These are phyloP conservation scores for Drosophila pruinosa DNA, from an alignment of 1,140 invertebrate species.

Conservation along the genomic window DNA sequence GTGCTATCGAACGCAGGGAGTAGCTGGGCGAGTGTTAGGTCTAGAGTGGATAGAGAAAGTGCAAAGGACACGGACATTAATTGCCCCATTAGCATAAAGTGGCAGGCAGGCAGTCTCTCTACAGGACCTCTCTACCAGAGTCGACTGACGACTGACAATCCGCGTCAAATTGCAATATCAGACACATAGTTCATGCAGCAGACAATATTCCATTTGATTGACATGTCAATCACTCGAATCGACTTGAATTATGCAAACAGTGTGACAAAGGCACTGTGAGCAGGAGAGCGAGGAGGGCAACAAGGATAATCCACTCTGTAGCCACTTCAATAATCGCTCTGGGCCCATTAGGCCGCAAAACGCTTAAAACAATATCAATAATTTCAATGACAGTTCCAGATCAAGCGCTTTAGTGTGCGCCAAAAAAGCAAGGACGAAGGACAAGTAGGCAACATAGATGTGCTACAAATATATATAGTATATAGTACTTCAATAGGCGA, in stretches of 20 bases:
- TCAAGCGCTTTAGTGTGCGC: too few relatives aligned
- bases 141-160: slow-evolving; percentile 21
- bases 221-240: slow-evolving; percentile 41
- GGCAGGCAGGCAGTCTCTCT: slow-evolving; percentile 41
- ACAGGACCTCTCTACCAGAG: slow-evolving; percentile 2
- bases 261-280: neutral
- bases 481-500: too few relatives aligned
- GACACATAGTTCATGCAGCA: slow-evolving; percentile 28
- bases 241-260: slow-evolving; percentile 37
- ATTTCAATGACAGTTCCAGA: too few relatives aligned
- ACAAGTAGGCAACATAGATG: too few relatives aligned
- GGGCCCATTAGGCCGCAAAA: neutral
- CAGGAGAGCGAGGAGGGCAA: neutral
- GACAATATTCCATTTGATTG: slow-evolving; percentile 42
- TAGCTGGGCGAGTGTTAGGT: neutral
- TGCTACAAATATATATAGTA: too few relatives aligned
- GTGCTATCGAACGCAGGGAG: slow-evolving; percentile 15
- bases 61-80: slow-evolving; percentile 53
- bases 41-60: neutral
- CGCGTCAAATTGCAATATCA: slow-evolving; percentile 23
- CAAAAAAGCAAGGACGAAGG: too few relatives aligned
- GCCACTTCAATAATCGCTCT: neutral
- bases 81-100: slow-evolving; percentile 75
- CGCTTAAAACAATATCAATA: too few relatives aligned
- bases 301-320: neutral